Conservation (phyloP, 2,888 invertebrate genomes). For the Emmelina monodactyla region DNA sequence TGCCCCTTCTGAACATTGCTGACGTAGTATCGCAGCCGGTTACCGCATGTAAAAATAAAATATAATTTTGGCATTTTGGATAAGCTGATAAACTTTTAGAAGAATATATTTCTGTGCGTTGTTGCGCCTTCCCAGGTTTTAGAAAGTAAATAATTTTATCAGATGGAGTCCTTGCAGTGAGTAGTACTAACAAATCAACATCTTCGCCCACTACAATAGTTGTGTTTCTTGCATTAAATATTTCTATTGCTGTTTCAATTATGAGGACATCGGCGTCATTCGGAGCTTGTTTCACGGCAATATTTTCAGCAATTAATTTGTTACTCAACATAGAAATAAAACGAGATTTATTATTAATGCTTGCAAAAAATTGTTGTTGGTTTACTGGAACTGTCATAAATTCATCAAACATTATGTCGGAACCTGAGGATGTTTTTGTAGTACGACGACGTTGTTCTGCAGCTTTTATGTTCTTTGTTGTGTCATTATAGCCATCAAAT, state of each 20-base stretch:
- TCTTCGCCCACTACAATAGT: conserved; percentile 12
- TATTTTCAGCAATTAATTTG: conserved; percentile 22
- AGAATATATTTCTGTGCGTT: conserved; percentile 15
- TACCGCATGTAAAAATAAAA: conserved; percentile 12
- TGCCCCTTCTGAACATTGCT: conserved; percentile 18
- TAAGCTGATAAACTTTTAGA: conserved; percentile 15
- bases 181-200: conserved; percentile 14
- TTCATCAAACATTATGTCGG: conserved; percentile 23
- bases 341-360: conserved; percentile 24
- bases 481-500: conserved; percentile 23
- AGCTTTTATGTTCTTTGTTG: conserved; percentile 19
- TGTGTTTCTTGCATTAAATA: conserved; percentile 11
- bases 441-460: conserved; percentile 20
- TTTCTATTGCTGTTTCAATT: conserved; percentile 12
- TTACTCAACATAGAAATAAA: conserved; percentile 21
- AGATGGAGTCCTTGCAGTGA: conserved; percentile 19
- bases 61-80: conserved; percentile 9
- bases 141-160: conserved; percentile 11
- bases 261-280: conserved; percentile 17
- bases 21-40: conserved; percentile 12
- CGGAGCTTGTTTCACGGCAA: conserved; percentile 22
- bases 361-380: conserved; percentile 20
- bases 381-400: conserved; percentile 21
- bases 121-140: conserved; percentile 16
- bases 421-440: conserved; percentile 20